Conservation (phyloP, 2,797 vertebrate species). For the Odontamblyopus lacepedii region DNA sequence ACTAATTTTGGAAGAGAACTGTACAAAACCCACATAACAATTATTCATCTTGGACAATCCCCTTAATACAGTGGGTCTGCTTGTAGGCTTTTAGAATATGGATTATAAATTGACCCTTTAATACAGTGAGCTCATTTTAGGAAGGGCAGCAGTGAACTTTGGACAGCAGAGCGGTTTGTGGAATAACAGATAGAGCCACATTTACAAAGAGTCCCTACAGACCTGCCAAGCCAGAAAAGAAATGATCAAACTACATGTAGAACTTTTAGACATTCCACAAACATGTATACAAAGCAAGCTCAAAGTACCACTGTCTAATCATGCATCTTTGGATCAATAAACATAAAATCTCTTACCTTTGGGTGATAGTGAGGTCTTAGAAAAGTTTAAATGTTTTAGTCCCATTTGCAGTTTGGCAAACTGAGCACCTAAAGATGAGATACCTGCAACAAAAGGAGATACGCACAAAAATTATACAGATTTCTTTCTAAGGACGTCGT, state of each 20-base stretch:
- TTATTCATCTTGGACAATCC: background rate
- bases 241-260: too few relatives aligned
- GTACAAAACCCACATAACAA: background rate
- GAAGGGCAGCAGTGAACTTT: constrained; percentile 19
- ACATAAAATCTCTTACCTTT: constrained; percentile 83
- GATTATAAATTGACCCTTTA: constrained; percentile 39
- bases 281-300: background rate
- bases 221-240: background rate
- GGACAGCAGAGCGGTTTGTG: constrained; percentile 56
- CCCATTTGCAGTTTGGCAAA: constrained; percentile 94
- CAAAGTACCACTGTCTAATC: background rate
- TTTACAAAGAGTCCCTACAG: constrained; percentile 44
- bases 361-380: constrained; percentile 93
- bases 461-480: background rate
- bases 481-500: background rate
- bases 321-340: background rate
- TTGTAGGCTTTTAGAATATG: constrained; percentile 2
- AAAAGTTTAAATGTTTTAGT: constrained; percentile 93
- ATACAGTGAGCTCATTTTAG: constrained; percentile 38
- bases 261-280: too few relatives aligned
- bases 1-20: background rate
- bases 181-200: constrained; percentile 50
- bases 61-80: background rate
- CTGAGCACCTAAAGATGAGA: constrained; percentile 88
- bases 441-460: constrained; percentile 72